Percentiles rank a stretch among this genome's conserved stretches.
Evolutionary conservation across 1,140 invertebrate genomes (phyloP).

Genomic region (Drosophila auraria): DNA sequence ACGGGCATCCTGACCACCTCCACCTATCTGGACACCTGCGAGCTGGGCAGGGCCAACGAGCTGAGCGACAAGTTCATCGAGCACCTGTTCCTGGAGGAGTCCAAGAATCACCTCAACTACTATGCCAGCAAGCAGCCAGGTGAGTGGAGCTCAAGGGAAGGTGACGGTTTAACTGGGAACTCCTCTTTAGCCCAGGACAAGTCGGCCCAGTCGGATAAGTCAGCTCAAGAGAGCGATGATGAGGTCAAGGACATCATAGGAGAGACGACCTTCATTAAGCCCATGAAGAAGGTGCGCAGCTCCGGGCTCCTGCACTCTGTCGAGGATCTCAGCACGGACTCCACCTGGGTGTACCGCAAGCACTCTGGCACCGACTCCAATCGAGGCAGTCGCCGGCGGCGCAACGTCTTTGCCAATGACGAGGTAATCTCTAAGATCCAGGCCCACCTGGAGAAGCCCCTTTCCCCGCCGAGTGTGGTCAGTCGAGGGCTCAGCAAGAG

Average conservation of each 20-base stretch:
- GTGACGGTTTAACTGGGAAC: background rate
- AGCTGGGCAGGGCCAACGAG: slow-evolving; percentile 52
- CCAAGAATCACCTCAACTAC: slow-evolving; percentile 81
- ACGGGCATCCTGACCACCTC: slow-evolving; percentile 79
- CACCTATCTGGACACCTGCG: slow-evolving; percentile 78
- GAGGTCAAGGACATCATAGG: slow-evolving; percentile 87
- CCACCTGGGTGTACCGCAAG: slow-evolving; percentile 90
- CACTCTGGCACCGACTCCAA: slow-evolving; percentile 83
- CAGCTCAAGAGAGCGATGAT: slow-evolving; percentile 86
- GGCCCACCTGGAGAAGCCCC: slow-evolving; percentile 73
- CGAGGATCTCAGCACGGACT: slow-evolving; percentile 90
- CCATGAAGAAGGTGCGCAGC: slow-evolving; percentile 88
- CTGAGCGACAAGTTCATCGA: slow-evolving; percentile 82
- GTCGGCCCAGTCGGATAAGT: slow-evolving; percentile 53
- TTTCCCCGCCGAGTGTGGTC: slow-evolving; percentile 71
- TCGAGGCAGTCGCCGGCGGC: slow-evolving; percentile 79
- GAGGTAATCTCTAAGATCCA: slow-evolving; percentile 84
- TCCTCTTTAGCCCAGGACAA: slow-evolving; percentile 60
- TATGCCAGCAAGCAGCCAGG: slow-evolving; percentile 73
- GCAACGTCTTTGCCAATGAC: slow-evolving; percentile 78
- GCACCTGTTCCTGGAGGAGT: slow-evolving; percentile 81
- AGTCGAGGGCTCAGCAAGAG: slow-evolving; percentile 84
- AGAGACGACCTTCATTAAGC: slow-evolving; percentile 86
- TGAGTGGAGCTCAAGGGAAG: slow-evolving; percentile 3
- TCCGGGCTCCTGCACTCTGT: slow-evolving; percentile 90